These are phyloP conservation scores for Archilochus colubris DNA, from an alignment of 2,113 vertebrate species.

Conservation along the genomic window DNA sequence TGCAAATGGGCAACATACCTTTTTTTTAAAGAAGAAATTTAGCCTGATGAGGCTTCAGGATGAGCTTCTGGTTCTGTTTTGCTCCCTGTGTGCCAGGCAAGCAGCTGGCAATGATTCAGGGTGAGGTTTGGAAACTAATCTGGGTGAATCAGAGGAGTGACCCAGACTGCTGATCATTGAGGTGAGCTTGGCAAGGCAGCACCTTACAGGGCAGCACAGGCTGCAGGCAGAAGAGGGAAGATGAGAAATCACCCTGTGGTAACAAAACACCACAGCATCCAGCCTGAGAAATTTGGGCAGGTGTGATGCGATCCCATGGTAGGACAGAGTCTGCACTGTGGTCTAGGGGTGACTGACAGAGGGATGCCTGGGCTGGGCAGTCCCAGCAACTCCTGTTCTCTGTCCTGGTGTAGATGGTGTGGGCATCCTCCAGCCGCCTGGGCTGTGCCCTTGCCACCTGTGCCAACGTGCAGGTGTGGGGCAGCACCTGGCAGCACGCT, in stretches of 20 bases:
- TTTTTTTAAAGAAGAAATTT: not conserved
- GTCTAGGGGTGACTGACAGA: accelerated
- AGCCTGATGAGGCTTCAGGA: not conserved
- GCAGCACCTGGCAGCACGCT: slow-evolving; percentile 81
- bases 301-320: accelerated
- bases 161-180: not conserved
- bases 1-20: not conserved
- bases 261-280: not conserved
- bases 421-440: slow-evolving; percentile 87
- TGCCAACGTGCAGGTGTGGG: slow-evolving; percentile 81
- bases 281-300: accelerated
- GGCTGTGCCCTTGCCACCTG: slow-evolving; percentile 87
- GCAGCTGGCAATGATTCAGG: not conserved
- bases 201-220: not conserved
- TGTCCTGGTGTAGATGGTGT: slow-evolving; percentile 86
- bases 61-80: not conserved
- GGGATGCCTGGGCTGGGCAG: accelerated
- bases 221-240: not conserved
- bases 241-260: not conserved
- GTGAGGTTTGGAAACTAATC: not conserved
- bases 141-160: not conserved
- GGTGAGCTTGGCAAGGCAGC: not conserved
- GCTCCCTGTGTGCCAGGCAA: not conserved
- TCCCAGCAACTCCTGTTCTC: not conserved
- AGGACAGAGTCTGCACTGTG: accelerated